Base-by-base conservation (phyloP, 1,140 invertebrate genomes). In the Propsilocerus akamusi region DNA sequence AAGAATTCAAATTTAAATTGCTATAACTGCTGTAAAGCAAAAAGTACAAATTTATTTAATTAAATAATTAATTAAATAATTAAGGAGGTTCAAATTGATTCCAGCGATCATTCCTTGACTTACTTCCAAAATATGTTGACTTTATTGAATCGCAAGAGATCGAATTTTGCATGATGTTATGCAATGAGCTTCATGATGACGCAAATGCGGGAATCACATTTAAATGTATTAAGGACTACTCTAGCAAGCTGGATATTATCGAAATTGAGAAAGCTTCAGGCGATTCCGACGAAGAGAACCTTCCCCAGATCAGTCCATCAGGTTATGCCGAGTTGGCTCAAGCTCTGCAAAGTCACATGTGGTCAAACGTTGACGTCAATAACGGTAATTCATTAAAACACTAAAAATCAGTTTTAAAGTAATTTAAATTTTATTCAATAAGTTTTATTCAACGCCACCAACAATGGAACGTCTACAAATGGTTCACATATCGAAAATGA, bases 151-250 rank as follows among this genome's bases (percentile, higher is more conserved):
- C n/a, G 5, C 14, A 52, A 17, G n/a, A 47, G 10, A 49, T 52
- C n/a, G 51, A 52, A 28, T 37, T 52, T 6, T 48, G 34, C 20
- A 49, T 52, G 25, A 25, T 52, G 17, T 25, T 52, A 6, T 52
- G 51, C 25, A 46, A 47, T 24, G 14, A 46, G 34, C n/a, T 52
- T n/a, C 20, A 23, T 20, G 51, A 52, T 6, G 34, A 52, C 34
- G 17, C 25, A 2, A 49, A 49, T 17, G 48, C 46, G 8, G 51
- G 51, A 25, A 49, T 52, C 3, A 52, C 51, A 1, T 52, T 49
- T 48, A 52, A 49, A 25, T 48, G 49, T 14, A 32, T 25, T 11
- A 52, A 49, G 28, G n/a, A 49, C 25, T 14, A 7, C 3, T 26
- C 24, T 24, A 46, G 47, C 6, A n/a, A 49, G 17, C 25, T 52